A percentile compares a stretch with the other conserved stretches of the same genome.
These are phyloP conservation scores for Melanocharis versteri DNA, from an alignment of 2,113 vertebrate species.

Conservation along the genomic window DNA sequence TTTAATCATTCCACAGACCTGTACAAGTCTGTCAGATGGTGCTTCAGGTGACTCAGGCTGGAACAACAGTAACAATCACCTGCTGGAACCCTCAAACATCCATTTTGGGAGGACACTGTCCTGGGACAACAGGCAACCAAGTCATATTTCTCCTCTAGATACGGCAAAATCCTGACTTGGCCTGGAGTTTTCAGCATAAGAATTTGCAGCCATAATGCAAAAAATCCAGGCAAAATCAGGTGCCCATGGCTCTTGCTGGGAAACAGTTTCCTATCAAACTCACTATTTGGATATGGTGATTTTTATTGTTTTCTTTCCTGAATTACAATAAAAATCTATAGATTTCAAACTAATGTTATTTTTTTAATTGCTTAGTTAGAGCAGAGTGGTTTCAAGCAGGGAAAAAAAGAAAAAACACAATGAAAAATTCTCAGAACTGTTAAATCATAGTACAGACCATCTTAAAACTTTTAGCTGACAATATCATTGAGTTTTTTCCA, in stretches of 20 bases:
- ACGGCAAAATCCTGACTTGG: not conserved
- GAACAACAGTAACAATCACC: not conserved
- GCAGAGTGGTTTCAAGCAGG: not conserved
- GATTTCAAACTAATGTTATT: not conserved
- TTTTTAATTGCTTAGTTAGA: not conserved
- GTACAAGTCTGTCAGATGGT: not conserved
- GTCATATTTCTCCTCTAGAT: not conserved
- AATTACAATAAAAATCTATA: not conserved
- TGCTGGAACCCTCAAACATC: not conserved
- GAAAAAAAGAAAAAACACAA: fast-evolving
- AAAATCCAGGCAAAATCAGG: not conserved
- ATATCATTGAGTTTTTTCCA: not conserved
- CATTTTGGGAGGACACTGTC: not conserved
- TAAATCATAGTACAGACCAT: not conserved
- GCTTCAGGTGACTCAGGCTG: not conserved
- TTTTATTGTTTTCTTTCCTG: not conserved
- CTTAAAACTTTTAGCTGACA: not conserved
- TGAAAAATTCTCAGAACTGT: not conserved
- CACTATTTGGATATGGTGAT: not conserved
- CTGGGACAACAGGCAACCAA: not conserved
- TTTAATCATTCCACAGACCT: not conserved
- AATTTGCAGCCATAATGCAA: not conserved
- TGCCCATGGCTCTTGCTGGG: not conserved
- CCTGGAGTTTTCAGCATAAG: not conserved
- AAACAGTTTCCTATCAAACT: not conserved